Base-by-base conservation (phyloP, 2,888 invertebrate species). In the Odontothrips loti region DNA sequence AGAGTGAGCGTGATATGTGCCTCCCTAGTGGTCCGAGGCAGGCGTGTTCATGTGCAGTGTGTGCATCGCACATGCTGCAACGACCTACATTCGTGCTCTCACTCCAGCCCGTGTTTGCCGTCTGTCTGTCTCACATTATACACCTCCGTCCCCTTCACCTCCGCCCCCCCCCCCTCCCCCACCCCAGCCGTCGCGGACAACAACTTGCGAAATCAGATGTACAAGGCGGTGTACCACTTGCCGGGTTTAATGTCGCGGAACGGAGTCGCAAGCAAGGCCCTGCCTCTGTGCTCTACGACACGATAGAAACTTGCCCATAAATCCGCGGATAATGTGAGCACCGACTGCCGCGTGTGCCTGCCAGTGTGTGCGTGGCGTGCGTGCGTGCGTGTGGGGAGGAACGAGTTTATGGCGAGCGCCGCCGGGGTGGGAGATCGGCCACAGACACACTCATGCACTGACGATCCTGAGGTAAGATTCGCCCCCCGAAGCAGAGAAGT, bases 281-380 rank as follows among this genome's bases (percentile, higher is more conserved):
- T 11, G 58, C 20, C 34, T 43, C 34, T 43, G 34, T 43, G 34
- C 34, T 43, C 2, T 43, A 43, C 68, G 68, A 75, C 68, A 75
- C 68, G 68, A 75, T 75, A 75, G 68, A 75, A 75, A 75, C 68
- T 75, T 75, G 68, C 68, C 68, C 68, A 75, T 75, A 75, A 75
- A 75, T 75, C 27, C 68, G 27, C 10, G 68, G 68, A 75, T 75
- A 75, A 75, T 75, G 68, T 75, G 58, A 20, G 58, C 58, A 58
- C 20, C 58, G 20, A 58, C 20, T 17, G 4, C 58, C 15, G 15
- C 1, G 15, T 15, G 68, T 23, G 68, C 12, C 11, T 75, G 68
- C 6, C 27, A 27, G 68, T 12, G 27, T 27, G 68, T 75, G 68
- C 10, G 68, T 6, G 8, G 8, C 6, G 63, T 10, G 23, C 11